phyloP scores from a whole-genome alignment of 2,888 invertebrate species.

The Leucozona laternaria region DNA sequence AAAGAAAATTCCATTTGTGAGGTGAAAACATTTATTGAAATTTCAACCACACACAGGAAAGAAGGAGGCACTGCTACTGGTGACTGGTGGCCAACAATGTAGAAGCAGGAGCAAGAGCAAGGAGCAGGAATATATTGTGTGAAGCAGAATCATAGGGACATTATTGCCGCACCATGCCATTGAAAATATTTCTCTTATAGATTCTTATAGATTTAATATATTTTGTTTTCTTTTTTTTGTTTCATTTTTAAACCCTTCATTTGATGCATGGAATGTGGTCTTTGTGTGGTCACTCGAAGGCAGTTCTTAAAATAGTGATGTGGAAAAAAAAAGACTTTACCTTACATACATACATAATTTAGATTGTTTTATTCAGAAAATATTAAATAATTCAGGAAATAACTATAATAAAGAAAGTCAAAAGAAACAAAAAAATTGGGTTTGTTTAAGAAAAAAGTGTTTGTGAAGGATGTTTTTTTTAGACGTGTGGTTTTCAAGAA shows the following conservation, averaged over 20 bases:
- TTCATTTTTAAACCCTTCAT: neutral
- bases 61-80: neutral
- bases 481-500: no score
- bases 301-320: neutral
- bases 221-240: neutral
- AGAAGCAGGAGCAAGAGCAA: neutral
- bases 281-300: constrained; percentile 37
- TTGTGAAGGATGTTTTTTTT: no score
- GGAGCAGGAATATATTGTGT: neutral
- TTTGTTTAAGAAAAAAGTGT: no score
- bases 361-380: no score
- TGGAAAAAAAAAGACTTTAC: neutral
- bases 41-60: constrained; percentile 43
- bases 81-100: neutral
- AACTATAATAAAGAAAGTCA: no score
- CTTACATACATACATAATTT: no score
- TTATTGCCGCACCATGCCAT: neutral
- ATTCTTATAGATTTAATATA: constrained; percentile 12
- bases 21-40: constrained; percentile 69
- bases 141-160: neutral
- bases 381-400: no score
- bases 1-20: constrained; percentile 50
- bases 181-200: constrained; percentile 32
- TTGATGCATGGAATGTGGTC: constrained; percentile 19
- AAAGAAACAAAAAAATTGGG: no score